A percentile compares a stretch with the other conserved stretches of the same genome.
phyloP scores from a whole-genome alignment of 2,797 vertebrate species.

The Naso thynnoides region DNA sequence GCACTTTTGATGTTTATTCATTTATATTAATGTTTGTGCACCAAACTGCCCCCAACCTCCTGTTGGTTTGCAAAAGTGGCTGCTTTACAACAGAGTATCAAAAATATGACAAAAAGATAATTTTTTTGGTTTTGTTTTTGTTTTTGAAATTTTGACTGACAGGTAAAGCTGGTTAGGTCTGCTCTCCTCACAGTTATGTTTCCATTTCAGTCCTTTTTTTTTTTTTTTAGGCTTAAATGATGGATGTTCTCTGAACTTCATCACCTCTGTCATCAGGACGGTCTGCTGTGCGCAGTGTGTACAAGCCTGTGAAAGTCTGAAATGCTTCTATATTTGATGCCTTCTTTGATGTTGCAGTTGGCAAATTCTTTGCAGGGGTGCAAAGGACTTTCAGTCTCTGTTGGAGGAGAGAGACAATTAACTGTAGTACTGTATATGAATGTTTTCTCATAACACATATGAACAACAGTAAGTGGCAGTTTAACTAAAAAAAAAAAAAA shows the following conservation, averaged over 20 bases:
- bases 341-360: constrained; percentile 39
- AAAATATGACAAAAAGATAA: too few species aligned
- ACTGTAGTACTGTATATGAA: neutral
- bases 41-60: too few species aligned
- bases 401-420: constrained; percentile 18
- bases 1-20: too few species aligned
- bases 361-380: constrained; percentile 76
- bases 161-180: neutral
- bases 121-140: neutral
- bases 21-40: too few species aligned
- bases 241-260: neutral
- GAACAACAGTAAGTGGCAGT: too few species aligned
- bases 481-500: neutral
- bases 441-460: neutral
- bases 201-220: neutral
- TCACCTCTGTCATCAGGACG: neutral
- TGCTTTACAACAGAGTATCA: too few species aligned
- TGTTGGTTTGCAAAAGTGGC: too few species aligned
- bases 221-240: constrained; percentile 31
- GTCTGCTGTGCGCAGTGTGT: constrained; percentile 66
- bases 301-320: constrained; percentile 77
- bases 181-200: neutral
- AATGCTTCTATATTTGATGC: constrained; percentile 68
- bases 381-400: constrained; percentile 81
- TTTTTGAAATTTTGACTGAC: neutral